These are phyloP conservation scores for Pristionchus mayeri DNA, from an alignment of 2,888 invertebrate species.

Conservation along the genomic window DNA sequence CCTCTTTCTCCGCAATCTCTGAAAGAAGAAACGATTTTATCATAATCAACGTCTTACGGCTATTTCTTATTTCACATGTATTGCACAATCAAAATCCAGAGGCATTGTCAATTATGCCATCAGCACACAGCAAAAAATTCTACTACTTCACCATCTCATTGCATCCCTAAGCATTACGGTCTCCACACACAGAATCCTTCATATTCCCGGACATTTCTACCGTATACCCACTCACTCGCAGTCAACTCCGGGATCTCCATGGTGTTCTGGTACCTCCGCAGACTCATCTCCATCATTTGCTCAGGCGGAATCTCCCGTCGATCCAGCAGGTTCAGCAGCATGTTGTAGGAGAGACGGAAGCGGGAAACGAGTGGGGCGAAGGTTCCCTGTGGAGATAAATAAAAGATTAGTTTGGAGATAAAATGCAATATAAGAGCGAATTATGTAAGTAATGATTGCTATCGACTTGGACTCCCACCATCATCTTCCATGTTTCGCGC, in stretches of 20 bases:
- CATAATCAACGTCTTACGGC: too few species aligned
- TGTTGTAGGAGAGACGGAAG: conserved; percentile 98
- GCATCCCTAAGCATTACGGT: too few species aligned
- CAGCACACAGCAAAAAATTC: too few species aligned
- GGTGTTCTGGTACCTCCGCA: background rate
- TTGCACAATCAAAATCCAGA: too few species aligned
- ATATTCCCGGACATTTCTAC: background rate
- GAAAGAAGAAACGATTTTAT: background rate
- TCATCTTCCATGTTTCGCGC: background rate
- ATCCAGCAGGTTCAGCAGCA: conserved; percentile 94
- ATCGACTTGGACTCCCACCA: too few species aligned
- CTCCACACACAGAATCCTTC: too few species aligned
- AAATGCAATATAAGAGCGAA: too few species aligned
- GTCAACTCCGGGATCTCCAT: background rate
- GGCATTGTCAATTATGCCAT: too few species aligned
- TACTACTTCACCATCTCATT: too few species aligned
- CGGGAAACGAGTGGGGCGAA: conserved; percentile 98
- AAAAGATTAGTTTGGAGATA: background rate
- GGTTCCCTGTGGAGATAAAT: conserved; percentile 84
- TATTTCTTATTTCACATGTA: too few species aligned
- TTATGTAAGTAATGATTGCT: too few species aligned
- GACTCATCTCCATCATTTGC: background rate
- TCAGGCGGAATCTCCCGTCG: conserved; percentile 89
- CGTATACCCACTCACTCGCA: background rate
- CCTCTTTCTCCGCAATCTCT: background rate